A percentile compares a stretch with the other conserved stretches of the same genome.
Conservation (phyloP, 2,113 vertebrate species). For the Chloropsis cyanopogon region DNA sequence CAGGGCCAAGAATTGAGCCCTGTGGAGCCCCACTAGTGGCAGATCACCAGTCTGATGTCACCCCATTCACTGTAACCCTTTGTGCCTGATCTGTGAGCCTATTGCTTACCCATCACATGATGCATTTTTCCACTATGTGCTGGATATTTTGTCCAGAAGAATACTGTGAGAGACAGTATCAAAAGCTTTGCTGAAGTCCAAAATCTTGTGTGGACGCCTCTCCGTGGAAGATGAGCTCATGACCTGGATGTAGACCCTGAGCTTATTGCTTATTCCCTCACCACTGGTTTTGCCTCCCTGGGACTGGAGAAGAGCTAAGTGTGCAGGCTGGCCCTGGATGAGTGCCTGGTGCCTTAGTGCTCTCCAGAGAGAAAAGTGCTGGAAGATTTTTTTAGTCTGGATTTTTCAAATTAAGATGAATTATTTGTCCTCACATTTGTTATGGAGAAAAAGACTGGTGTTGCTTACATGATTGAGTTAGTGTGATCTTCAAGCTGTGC, state of each 20-base stretch:
- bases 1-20: not conserved
- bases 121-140: not conserved
- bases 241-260: rapidly evolving
- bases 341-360: not conserved
- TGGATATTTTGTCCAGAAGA: not conserved
- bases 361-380: not conserved
- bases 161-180: not conserved
- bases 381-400: not conserved
- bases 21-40: not conserved
- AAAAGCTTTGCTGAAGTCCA: not conserved
- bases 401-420: not conserved
- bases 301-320: not conserved
- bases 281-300: not conserved
- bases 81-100: rapidly evolving
- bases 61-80: not conserved
- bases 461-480: not conserved
- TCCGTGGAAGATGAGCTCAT: not conserved
- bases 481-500: not conserved
- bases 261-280: rapidly evolving
- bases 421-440: not conserved
- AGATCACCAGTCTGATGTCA: not conserved
- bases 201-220: not conserved
- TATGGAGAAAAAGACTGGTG: not conserved
- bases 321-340: rapidly evolving
- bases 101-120: not conserved